Conservation (phyloP, 2,113 vertebrate genomes). For the Scopus umbretta region DNA sequence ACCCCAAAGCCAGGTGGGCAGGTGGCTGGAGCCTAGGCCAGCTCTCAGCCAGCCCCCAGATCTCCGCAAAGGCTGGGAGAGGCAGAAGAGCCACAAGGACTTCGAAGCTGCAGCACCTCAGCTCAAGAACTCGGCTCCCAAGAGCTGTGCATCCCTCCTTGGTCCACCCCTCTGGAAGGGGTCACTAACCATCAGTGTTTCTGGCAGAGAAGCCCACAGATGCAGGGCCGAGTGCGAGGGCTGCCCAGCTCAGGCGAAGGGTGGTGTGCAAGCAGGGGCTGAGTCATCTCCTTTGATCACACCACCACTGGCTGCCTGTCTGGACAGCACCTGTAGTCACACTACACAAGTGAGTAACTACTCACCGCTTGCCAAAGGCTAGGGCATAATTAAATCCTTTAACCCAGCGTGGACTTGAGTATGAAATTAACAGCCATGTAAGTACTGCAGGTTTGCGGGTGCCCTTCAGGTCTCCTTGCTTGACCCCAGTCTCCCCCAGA, state of each 20-base stretch:
- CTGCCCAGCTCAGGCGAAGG: not conserved
- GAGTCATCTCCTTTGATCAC: not conserved
- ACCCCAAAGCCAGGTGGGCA: not conserved
- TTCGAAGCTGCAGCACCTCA: not conserved
- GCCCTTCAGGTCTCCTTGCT: not conserved
- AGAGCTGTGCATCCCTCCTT: not conserved
- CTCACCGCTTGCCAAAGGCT: not conserved
- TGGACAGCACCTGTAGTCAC: not conserved
- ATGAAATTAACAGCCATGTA: not conserved
- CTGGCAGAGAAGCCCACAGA: not conserved
- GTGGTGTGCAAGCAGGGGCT: not conserved
- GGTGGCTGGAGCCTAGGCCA: not conserved
- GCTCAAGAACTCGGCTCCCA: not conserved
- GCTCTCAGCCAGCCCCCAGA: not conserved
- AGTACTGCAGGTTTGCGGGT: not conserved
- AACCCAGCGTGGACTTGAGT: not conserved
- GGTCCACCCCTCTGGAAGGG: not conserved
- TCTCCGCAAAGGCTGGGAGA: fast-evolving
- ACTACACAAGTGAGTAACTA: not conserved
- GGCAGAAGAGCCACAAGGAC: not conserved
- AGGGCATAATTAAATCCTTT: not conserved
- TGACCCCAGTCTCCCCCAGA: not conserved
- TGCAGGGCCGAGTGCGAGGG: fast-evolving
- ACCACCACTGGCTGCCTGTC: not conserved
- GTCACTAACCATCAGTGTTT: fast-evolving